phyloP scores from a whole-genome alignment of 2,888 invertebrate genomes.

The Mesorhabditis belari region DNA sequence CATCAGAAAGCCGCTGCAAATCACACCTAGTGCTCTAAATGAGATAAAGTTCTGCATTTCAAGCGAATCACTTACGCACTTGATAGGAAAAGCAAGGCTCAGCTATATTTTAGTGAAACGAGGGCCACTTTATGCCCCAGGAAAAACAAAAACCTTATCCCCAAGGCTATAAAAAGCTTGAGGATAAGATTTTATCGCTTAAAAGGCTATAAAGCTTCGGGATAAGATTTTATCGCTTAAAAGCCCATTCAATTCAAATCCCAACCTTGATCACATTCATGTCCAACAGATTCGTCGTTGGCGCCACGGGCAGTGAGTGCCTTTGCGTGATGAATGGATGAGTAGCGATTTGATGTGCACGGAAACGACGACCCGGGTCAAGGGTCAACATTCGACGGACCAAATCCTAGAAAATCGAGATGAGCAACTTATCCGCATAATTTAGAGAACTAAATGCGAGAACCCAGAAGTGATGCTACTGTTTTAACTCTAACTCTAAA shows the following conservation, averaged over 20 bases:
- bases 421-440: too few relatives aligned
- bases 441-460: too few relatives aligned
- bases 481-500: not conserved
- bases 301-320: slow-evolving; percentile 60
- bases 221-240: slow-evolving; percentile 92
- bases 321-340: slow-evolving; percentile 77
- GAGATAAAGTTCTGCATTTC: too few relatives aligned
- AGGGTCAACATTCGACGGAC: slow-evolving; percentile 87
- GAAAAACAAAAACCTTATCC: too few relatives aligned
- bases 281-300: slow-evolving; percentile 57
- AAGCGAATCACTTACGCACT: too few relatives aligned
- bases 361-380: slow-evolving; percentile 80
- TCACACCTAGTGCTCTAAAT: too few relatives aligned
- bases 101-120: too few relatives aligned
- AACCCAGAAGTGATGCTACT: too few relatives aligned
- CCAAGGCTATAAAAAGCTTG: too few relatives aligned
- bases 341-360: slow-evolving; percentile 75
- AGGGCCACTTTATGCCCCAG: too few relatives aligned
- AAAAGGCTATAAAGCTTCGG: slow-evolving; percentile 75
- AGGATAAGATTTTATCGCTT: slow-evolving; percentile 51
- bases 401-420: slow-evolving; percentile 63
- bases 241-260: slow-evolving; percentile 70
- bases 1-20: too few relatives aligned
- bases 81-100: too few relatives aligned
- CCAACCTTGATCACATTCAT: slow-evolving; percentile 53